Percentiles rank a stretch among this genome's conserved stretches.
Conservation (phyloP, 92 coral and sea anemone genomes). For the Isaurus tuberculatus region DNA sequence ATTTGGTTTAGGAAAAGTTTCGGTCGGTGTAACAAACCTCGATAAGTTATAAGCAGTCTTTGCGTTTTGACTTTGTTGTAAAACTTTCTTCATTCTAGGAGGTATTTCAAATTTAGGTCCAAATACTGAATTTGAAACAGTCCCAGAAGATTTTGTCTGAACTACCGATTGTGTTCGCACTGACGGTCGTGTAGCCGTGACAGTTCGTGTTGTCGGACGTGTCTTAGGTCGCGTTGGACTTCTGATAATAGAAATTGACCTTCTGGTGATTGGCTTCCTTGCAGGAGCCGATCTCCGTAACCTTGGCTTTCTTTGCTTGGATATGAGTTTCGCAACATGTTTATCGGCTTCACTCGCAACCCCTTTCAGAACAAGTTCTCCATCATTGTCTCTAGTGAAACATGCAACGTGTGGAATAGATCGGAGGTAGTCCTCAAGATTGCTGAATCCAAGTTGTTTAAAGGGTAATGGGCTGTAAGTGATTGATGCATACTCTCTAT, state of each 20-base stretch:
- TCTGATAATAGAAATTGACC: slow-evolving; percentile 26
- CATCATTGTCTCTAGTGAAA: slow-evolving; percentile 70
- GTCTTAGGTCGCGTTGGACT: slow-evolving; percentile 30
- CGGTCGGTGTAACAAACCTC: slow-evolving; percentile 38
- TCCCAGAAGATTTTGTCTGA: slow-evolving; percentile 23
- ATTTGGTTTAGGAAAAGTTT: slow-evolving; percentile 2
- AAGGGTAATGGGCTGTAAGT: slow-evolving; percentile 77
- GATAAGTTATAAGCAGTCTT: neutral
- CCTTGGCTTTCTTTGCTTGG: slow-evolving; percentile 93
- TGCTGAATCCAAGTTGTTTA: slow-evolving; percentile 72
- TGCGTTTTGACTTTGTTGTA: slow-evolving; percentile 13
- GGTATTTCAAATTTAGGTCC: slow-evolving; percentile 44
- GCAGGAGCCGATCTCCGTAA: slow-evolving; percentile 71
- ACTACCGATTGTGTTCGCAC: slow-evolving; percentile 1
- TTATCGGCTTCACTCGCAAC: slow-evolving; percentile 87
- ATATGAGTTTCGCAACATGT: slow-evolving; percentile 91
- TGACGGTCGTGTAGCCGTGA: slow-evolving; percentile 16
- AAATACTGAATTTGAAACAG: slow-evolving; percentile 15
- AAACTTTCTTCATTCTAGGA: slow-evolving; percentile 23
- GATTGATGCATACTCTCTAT: slow-evolving; percentile 75
- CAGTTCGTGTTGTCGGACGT: slow-evolving; percentile 32
- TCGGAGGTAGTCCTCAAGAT: slow-evolving; percentile 75
- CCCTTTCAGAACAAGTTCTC: slow-evolving; percentile 81
- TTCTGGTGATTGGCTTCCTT: slow-evolving; percentile 48
- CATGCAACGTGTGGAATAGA: slow-evolving; percentile 88